These are phyloP conservation scores for Mesaphorura yosii DNA, from an alignment of 1,140 invertebrate species.

Conservation along the genomic window DNA sequence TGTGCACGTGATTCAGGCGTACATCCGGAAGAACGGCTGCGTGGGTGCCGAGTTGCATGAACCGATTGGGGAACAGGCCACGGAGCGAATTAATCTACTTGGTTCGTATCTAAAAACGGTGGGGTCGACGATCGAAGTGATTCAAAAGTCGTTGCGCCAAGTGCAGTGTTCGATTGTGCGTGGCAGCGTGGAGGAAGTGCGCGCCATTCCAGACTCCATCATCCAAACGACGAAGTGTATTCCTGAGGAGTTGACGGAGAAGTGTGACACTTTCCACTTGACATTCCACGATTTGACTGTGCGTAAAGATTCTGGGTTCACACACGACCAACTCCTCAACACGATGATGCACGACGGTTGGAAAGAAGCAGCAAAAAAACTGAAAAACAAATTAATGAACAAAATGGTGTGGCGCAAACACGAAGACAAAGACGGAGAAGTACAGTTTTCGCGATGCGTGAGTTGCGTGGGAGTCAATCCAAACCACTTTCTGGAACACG, in stretches of 20 bases:
- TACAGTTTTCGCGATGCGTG: too few relatives aligned
- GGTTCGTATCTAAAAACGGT: not conserved
- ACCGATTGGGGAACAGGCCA: not conserved
- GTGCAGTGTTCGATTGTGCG: not conserved
- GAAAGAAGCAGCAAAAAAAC: too few relatives aligned
- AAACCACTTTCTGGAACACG: too few relatives aligned
- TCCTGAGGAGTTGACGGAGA: not conserved
- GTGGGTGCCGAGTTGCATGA: not conserved
- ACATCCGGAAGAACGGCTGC: not conserved
- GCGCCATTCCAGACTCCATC: not conserved
- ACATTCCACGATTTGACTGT: conserved; percentile 3
- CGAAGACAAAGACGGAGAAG: too few relatives aligned
- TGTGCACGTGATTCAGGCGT: not conserved
- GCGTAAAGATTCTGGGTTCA: conserved; percentile 4
- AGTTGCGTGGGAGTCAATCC: too few relatives aligned
- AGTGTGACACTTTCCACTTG: not conserved
- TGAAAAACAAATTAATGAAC: too few relatives aligned
- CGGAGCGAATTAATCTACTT: conserved; percentile 5
- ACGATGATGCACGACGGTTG: conserved; percentile 1
- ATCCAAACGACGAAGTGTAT: not conserved
- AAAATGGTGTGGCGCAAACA: too few relatives aligned
- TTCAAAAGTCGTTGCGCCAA: conserved; percentile 1
- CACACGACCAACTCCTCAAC: conserved; percentile 7
- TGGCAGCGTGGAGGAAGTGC: not conserved
- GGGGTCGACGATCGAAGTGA: not conserved